These are phyloP conservation scores for Tadarida brasiliensis DNA, from an alignment of 2,797 vertebrate genomes.

Conservation along the genomic window DNA sequence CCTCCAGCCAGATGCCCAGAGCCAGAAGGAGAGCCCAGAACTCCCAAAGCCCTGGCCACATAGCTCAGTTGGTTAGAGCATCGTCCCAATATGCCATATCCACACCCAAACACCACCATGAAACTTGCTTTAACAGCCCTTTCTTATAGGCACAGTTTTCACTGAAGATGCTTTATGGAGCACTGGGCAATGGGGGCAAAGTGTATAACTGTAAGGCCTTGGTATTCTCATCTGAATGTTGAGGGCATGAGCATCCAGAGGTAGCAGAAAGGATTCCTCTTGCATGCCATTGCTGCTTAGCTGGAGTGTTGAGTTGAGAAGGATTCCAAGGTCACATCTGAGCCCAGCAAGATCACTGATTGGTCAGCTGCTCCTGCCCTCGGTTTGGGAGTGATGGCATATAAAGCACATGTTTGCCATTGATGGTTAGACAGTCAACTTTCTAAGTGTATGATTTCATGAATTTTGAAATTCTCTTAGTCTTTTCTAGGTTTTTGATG, in stretches of 20 bases:
- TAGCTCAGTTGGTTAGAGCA: background rate
- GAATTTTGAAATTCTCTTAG: background rate
- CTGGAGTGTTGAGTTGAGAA: background rate
- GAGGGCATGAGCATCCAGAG: background rate
- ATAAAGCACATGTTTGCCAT: fast-evolving
- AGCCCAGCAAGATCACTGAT: background rate
- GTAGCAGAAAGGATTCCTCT: too few species aligned
- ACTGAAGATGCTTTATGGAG: too few species aligned
- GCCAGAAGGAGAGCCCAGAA: background rate
- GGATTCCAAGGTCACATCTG: background rate
- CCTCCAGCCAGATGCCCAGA: background rate
- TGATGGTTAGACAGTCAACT: background rate
- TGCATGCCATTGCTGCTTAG: fast-evolving
- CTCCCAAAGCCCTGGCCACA: background rate
- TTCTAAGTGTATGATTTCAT: background rate
- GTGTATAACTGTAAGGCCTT: background rate
- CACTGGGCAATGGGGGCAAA: background rate
- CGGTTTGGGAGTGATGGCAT: fast-evolving
- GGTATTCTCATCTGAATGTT: background rate
- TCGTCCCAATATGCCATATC: background rate
- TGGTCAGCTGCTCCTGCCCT: fast-evolving
- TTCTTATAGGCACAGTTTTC: background rate
- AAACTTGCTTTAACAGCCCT: too few species aligned
- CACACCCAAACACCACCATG: background rate
- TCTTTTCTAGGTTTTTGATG: background rate